Percentiles rank a stretch among this genome's conserved stretches.
Conservation (phyloP, 1,140 invertebrate species). For the Aethina tumida region DNA sequence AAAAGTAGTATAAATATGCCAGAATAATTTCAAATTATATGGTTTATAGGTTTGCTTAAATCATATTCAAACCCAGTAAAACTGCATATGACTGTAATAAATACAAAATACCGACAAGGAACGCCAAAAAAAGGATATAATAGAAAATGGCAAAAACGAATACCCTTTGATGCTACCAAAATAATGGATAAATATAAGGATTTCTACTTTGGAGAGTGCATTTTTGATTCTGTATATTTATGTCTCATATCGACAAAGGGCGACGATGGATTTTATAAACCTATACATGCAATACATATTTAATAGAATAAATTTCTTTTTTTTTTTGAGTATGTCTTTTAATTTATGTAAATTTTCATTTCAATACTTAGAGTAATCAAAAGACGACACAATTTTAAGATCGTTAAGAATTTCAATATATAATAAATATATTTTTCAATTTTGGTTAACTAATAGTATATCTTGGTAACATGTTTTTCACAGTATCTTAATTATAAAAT, state of each 20-base stretch:
- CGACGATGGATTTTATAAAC: conserved; percentile 30
- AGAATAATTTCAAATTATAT: too few species aligned
- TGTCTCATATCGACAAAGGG: conserved; percentile 28
- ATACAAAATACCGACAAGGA: conserved; percentile 48
- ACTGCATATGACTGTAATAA: conserved; percentile 65
- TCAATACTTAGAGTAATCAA: too few species aligned
- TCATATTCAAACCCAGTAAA: conserved; percentile 50
- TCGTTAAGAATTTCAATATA: too few species aligned
- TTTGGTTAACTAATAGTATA: neutral
- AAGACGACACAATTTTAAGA: too few species aligned
- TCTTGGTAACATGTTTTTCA: neutral
- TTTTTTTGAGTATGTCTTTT: neutral
- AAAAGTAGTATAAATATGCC: too few species aligned
- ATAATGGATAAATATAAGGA: conserved; percentile 47
- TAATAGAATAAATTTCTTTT: conserved; percentile 2
- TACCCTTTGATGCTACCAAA: conserved; percentile 49
- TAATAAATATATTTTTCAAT: too few species aligned
- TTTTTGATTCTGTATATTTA: conserved; percentile 31
- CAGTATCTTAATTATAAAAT: neutral
- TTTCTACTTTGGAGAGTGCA: conserved; percentile 31
- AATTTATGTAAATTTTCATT: neutral
- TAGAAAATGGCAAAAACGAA: conserved; percentile 13
- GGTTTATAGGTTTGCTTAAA: conserved; percentile 38
- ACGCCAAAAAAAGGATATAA: too few species aligned
- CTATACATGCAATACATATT: conserved; percentile 2